phyloP scores from a whole-genome alignment of 2,888 invertebrate genomes.

The Empis livida region DNA sequence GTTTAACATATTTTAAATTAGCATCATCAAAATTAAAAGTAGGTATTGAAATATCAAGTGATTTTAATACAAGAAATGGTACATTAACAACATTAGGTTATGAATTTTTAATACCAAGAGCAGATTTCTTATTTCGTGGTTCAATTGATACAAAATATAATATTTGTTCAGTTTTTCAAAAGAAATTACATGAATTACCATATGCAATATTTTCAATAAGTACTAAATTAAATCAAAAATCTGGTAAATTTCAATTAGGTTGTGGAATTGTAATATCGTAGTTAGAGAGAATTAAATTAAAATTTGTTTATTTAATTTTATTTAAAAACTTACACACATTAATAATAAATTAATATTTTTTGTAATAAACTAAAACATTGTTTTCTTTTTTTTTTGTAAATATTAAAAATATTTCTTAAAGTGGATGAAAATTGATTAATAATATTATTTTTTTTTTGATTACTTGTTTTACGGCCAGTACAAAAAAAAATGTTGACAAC shows the following conservation, averaged over 20 bases:
- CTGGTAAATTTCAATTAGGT: slow-evolving; percentile 8
- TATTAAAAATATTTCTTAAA: too few relatives aligned
- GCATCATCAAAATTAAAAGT: slow-evolving; percentile 6
- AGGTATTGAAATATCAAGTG: slow-evolving; percentile 7
- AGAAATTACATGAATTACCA: slow-evolving; percentile 6
- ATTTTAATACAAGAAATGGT: slow-evolving; percentile 4
- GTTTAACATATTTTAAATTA: slow-evolving; percentile 7
- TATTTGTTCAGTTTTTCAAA: slow-evolving; percentile 9
- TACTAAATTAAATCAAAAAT: slow-evolving; percentile 10
- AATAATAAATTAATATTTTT: too few relatives aligned
- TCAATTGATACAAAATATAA: slow-evolving; percentile 10
- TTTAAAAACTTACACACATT: too few relatives aligned
- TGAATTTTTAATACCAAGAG: slow-evolving; percentile 5
- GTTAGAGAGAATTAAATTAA: too few relatives aligned
- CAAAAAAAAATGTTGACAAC: too few relatives aligned
- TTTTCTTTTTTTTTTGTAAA: too few relatives aligned
- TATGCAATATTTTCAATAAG: slow-evolving; percentile 5
- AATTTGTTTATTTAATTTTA: too few relatives aligned
- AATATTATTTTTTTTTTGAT: too few relatives aligned
- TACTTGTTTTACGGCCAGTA: too few relatives aligned
- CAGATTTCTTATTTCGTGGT: slow-evolving; percentile 7
- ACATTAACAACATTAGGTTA: slow-evolving; percentile 7
- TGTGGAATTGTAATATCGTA: slow-evolving; percentile 5
- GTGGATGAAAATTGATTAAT: too few relatives aligned
- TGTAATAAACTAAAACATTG: too few relatives aligned